Percentiles rank a stretch among this genome's conserved stretches.
phyloP scores from a whole-genome alignment of 2,888 invertebrate species.

The Drosophila maculinotata region DNA sequence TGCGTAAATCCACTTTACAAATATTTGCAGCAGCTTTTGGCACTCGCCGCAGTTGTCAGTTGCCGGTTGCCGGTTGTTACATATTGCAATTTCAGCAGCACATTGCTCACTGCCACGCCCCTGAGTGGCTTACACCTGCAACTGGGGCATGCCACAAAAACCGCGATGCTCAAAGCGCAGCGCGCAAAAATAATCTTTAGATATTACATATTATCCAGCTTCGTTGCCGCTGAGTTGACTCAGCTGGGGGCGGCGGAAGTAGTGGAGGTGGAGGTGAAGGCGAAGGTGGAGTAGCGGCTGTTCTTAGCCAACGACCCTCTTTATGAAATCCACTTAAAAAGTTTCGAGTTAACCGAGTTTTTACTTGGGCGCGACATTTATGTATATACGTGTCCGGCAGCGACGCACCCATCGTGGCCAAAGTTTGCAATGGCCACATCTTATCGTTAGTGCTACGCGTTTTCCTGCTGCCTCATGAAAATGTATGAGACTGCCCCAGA shows the following conservation, averaged over 20 bases:
- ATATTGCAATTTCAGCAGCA: conserved; percentile 48
- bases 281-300: not conserved
- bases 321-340: conserved; percentile 77
- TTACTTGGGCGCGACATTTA: conserved; percentile 61
- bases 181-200: conserved; percentile 67
- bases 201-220: conserved; percentile 71
- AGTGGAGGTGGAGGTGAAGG: not conserved
- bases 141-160: conserved; percentile 59
- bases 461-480: conserved; percentile 55
- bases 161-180: conserved; percentile 43
- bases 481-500: conserved; percentile 34
- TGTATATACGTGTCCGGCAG: conserved; percentile 60
- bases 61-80: conserved; percentile 36
- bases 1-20: conserved; percentile 75
- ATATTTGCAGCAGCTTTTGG: conserved; percentile 67
- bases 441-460: conserved; percentile 49
- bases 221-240: conserved; percentile 20
- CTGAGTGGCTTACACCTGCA: conserved; percentile 50
- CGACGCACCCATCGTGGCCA: conserved; percentile 23
- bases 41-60: conserved; percentile 63
- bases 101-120: conserved; percentile 41
- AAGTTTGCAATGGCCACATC: conserved; percentile 58
- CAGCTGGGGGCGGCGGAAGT: not conserved
- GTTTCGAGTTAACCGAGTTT: conserved; percentile 57
- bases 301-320: conserved; percentile 37